phyloP scores from a whole-genome alignment of 2,888 invertebrate genomes.

The Lasioglossum malachurum region DNA sequence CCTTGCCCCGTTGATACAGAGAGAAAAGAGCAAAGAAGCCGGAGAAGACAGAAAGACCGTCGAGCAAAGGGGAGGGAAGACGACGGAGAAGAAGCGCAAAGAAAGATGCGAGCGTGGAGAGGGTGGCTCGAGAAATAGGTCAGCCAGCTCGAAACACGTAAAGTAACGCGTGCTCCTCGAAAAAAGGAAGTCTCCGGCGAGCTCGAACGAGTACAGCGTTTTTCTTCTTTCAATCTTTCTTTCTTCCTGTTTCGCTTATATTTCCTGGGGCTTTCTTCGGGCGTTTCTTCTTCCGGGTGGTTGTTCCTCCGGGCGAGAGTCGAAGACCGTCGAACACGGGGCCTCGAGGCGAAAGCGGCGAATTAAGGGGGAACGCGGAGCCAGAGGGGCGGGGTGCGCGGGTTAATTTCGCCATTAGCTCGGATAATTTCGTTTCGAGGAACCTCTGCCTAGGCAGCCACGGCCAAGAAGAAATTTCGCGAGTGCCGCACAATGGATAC shows the following conservation, averaged over 20 bases:
- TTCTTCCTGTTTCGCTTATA: background rate
- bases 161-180: background rate
- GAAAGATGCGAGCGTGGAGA: background rate
- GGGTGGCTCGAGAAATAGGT: constrained; percentile 17
- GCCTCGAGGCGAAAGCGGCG: background rate
- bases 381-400: background rate
- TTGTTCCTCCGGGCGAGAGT: background rate
- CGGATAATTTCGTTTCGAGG: constrained; percentile 57
- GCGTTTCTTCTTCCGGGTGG: background rate
- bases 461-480: constrained; percentile 56
- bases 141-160: constrained; percentile 11
- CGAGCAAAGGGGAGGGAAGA: background rate
- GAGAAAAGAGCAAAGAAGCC: background rate
- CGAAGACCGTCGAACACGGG: constrained; percentile 11
- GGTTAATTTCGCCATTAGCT: constrained; percentile 54
- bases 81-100: background rate
- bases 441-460: constrained; percentile 13
- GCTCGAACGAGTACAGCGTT: background rate
- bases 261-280: background rate
- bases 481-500: constrained; percentile 54
- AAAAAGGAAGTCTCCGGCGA: background rate
- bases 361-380: background rate
- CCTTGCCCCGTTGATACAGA: background rate
- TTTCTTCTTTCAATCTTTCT: background rate
- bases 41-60: background rate